A percentile compares a stretch with the other conserved stretches of the same genome.
These are phyloP conservation scores for Cerastis leucographa DNA, from an alignment of 2,888 invertebrate species.

Conservation along the genomic window DNA sequence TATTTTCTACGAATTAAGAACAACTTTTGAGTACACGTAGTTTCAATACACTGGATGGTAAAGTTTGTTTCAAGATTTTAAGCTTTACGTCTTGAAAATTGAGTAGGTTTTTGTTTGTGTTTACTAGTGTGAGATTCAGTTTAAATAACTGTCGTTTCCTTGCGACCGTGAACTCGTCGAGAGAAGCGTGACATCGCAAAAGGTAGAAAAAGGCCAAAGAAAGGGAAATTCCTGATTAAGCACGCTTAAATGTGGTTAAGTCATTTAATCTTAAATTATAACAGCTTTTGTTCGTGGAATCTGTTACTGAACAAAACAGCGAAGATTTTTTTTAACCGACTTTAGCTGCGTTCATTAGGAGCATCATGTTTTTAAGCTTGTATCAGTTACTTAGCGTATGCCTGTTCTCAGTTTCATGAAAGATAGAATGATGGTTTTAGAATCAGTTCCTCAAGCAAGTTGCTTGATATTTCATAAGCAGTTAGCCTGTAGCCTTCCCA, in stretches of 20 bases:
- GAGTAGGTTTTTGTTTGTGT: conserved; percentile 13
- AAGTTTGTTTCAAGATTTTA: background rate
- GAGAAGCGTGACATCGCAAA: conserved; percentile 57
- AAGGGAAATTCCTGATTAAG: conserved; percentile 59
- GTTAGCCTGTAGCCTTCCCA: background rate
- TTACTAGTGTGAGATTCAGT: conserved; percentile 21
- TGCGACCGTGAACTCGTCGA: conserved; percentile 63
- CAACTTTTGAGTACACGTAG: background rate
- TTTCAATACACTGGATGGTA: background rate
- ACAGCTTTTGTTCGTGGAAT: conserved; percentile 28
- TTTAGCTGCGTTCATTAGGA: rapidly evolving
- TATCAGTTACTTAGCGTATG: background rate
- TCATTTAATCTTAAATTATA: conserved; percentile 40
- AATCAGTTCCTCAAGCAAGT: background rate
- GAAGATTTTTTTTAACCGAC: background rate
- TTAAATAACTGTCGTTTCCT: conserved; percentile 32
- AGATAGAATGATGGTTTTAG: background rate
- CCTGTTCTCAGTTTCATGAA: background rate
- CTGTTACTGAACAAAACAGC: background rate
- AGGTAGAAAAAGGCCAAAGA: conserved; percentile 48
- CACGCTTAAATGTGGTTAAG: conserved; percentile 25
- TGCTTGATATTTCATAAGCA: background rate
- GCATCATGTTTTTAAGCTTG: background rate
- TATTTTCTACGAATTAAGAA: background rate
- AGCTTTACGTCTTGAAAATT: background rate